Evolutionary conservation across 2,888 invertebrate species (phyloP).

Genomic region (Poecilobothrus nobilitatus): DNA sequence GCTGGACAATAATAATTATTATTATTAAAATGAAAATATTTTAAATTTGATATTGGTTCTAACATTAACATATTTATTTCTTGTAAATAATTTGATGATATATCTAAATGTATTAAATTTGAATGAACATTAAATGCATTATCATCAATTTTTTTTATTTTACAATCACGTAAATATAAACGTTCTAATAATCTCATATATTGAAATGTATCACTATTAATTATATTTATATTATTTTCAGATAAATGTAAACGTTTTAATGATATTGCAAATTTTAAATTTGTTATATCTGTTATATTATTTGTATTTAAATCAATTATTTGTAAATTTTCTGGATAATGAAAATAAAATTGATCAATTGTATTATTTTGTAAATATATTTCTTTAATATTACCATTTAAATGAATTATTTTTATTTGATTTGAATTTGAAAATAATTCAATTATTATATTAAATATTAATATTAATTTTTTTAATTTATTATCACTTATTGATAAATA

Average conservation of each 20-base stretch:
- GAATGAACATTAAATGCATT: neutral
- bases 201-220: neutral
- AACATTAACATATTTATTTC: neutral
- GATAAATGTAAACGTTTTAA: constrained; percentile 7
- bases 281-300: neutral
- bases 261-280: neutral
- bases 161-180: neutral
- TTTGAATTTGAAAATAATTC: neutral
- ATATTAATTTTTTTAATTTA: neutral
- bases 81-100: neutral
- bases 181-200: neutral
- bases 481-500: neutral
- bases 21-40: neutral
- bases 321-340: neutral
- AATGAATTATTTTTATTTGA: neutral
- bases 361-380: neutral
- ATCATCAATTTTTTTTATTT: neutral
- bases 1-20: neutral
- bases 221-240: neutral
- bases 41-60: neutral
- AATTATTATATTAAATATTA: neutral
- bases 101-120: neutral
- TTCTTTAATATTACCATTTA: neutral
- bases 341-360: neutral
- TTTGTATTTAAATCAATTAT: neutral